Evolutionary conservation across 1,140 invertebrate species (phyloP).

Genomic region (Streblospio benedicti): DNA sequence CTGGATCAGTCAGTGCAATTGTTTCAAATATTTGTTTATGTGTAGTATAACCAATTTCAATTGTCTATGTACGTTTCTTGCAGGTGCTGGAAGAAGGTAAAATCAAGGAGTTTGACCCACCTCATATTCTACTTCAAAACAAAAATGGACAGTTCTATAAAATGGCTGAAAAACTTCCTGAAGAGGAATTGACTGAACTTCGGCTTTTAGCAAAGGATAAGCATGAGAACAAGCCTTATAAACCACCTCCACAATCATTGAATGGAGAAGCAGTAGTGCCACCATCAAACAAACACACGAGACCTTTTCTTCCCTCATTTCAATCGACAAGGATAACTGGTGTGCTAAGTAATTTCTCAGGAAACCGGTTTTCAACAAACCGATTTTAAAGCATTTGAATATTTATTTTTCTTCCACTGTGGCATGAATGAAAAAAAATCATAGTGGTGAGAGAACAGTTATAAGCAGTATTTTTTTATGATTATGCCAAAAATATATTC

Average conservation of each 20-base stretch:
- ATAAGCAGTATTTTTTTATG: no score
- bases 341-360: not conserved
- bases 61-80: not conserved
- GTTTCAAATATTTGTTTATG: no score
- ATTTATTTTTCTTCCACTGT: no score
- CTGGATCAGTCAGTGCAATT: no score
- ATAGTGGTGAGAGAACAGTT: no score
- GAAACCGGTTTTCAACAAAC: not conserved
- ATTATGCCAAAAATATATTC: no score
- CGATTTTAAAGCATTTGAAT: no score
- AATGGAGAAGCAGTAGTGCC: not conserved
- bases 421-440: no score
- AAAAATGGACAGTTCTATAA: not conserved
- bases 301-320: not conserved
- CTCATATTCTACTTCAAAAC: not conserved
- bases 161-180: not conserved
- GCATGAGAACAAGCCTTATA: not conserved
- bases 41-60: no score
- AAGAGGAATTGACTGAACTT: not conserved
- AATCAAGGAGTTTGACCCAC: not conserved
- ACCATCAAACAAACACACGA: not conserved
- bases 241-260: not conserved
- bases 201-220: not conserved
- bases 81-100: not conserved
- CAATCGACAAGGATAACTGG: not conserved